phyloP scores from a whole-genome alignment of 2,797 vertebrate species.

The Gastrophryne carolinensis region DNA sequence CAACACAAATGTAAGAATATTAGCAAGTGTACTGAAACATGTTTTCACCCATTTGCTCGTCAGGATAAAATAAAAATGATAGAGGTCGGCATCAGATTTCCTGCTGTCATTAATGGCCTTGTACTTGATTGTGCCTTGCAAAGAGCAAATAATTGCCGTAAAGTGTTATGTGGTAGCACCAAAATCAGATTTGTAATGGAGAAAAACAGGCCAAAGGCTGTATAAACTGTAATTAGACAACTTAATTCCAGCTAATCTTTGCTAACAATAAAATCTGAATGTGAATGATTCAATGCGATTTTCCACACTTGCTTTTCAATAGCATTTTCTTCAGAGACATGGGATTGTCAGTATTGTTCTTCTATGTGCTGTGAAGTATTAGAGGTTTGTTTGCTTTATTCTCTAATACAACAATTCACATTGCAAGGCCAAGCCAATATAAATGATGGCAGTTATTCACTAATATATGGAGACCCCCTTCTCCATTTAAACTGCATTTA shows the following conservation, averaged over 20 bases:
- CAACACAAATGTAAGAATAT: too few relatives aligned
- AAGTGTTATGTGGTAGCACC: slow-evolving; percentile 58
- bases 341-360: slow-evolving; percentile 39
- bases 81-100: background rate
- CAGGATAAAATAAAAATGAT: too few relatives aligned
- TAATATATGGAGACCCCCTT: background rate
- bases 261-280: slow-evolving; percentile 66
- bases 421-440: background rate
- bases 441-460: background rate
- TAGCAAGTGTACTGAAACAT: too few relatives aligned
- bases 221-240: slow-evolving; percentile 68
- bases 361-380: background rate
- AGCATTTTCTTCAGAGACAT: slow-evolving; percentile 47
- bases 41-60: too few relatives aligned
- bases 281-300: slow-evolving; percentile 56
- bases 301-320: slow-evolving; percentile 57
- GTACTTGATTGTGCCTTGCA: slow-evolving; percentile 12
- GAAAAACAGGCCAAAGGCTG: slow-evolving; percentile 57
- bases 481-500: background rate
- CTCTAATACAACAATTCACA: background rate
- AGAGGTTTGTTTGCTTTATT: background rate
- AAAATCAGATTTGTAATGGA: slow-evolving; percentile 64
- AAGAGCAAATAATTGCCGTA: slow-evolving; percentile 59
- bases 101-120: background rate
- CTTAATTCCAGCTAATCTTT: slow-evolving; percentile 72